Base-by-base conservation (phyloP, 2,888 invertebrate species). In the Agrochola circellaris region DNA sequence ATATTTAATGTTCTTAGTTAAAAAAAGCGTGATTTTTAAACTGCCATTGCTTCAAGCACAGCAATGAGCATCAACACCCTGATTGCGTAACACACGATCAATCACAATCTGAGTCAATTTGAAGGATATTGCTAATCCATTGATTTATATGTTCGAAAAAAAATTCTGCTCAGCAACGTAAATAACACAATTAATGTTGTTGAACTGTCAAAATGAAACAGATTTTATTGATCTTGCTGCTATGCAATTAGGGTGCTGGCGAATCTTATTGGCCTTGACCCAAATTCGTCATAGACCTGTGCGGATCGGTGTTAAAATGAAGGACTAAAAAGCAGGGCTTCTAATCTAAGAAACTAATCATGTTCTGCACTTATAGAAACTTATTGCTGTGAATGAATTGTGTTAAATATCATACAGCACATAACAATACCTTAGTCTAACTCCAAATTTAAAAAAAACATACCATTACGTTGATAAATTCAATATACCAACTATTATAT, bases 231-330 rank as follows among this genome's bases (percentile, higher is more conserved):
- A 9, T 38, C 38, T 8, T 38, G 38, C n/a, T n/a, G n/a, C n/a
- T n/a, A n/a, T n/a, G n/a, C n/a, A n/a, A n/a, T n/a, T n/a, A n/a
- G n/a, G n/a, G n/a, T 38, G 38, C 42, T 7, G 58, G 65, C 20
- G 61, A 48, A 61, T 83, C 34, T 54, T 45, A 5, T 45, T 77
- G 23, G 11, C 77, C 51, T 82, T 83, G 77, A 83, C 78, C 78
- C 30, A 77, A 48, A 83, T 79, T 66, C 34, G 34, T 45, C 34
- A 83, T 83, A 60, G 77, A 83, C 30, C 65, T 65, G 51, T 51
- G 56, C 42, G 45, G n/a, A 13, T 26, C 20, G 45, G 56, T 23
- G 62, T 64, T 48, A 56, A 17, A 74, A 17, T 82, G 5, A 34
- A 42, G 30, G 30, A 23, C 9, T 17, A 13, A 26, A 65, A 20